Conservation (phyloP, 2,113 vertebrate species). For the Probosciger aterrimus region DNA sequence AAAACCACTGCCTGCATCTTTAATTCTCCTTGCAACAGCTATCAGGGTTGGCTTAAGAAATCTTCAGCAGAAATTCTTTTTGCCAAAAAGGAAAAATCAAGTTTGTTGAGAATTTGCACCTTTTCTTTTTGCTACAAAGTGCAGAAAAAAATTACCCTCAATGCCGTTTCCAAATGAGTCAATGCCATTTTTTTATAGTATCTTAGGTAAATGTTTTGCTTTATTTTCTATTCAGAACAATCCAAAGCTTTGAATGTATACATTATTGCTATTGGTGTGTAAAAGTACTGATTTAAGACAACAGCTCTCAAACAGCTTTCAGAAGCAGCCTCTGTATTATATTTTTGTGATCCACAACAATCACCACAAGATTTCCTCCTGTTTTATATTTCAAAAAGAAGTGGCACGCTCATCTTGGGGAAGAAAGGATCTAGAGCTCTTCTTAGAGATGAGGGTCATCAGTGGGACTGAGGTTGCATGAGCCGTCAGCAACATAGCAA, state of each 20-base stretch:
- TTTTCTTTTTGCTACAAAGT: not conserved
- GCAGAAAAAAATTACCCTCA: not conserved
- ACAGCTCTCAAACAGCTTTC: not conserved
- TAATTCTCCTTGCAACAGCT: not conserved
- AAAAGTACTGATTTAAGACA: constrained; percentile 1
- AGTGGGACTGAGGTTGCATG: not conserved
- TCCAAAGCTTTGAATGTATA: not conserved
- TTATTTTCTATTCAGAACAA: not conserved
- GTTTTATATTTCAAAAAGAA: not conserved
- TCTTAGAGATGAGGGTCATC: not conserved
- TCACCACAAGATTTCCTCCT: not conserved
- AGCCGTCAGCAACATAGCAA: not conserved
- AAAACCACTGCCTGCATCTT: not conserved
- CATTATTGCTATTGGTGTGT: not conserved
- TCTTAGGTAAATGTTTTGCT: not conserved
- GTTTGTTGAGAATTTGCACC: not conserved
- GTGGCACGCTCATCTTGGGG: not conserved
- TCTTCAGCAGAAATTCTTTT: not conserved
- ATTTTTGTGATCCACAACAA: not conserved
- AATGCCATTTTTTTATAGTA: not conserved
- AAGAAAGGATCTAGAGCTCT: not conserved
- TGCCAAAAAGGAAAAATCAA: not conserved
- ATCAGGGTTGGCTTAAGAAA: not conserved
- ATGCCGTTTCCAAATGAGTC: not conserved
- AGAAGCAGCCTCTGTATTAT: not conserved